These are phyloP conservation scores for Spatula versicolor DNA, from an alignment of 2,797 vertebrate genomes.

Conservation along the genomic window DNA sequence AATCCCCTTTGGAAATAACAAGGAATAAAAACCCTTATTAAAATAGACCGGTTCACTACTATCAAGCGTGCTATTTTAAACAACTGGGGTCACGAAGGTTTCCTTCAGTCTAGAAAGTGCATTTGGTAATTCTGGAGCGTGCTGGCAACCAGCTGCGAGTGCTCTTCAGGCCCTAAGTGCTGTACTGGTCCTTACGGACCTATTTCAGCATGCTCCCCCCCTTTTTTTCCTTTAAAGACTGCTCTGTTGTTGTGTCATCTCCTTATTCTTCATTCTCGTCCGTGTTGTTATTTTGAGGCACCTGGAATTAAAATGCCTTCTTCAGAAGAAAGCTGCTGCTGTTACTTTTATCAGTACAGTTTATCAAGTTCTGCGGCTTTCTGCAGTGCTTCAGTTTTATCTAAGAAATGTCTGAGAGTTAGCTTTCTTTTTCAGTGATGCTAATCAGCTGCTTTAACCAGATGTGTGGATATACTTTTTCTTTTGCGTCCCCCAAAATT, in stretches of 20 bases:
- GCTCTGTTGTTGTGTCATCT: neutral
- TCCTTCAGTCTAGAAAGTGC: neutral
- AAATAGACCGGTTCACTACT: too few relatives aligned
- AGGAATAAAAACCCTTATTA: neutral
- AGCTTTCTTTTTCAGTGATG: neutral
- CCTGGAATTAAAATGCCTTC: neutral
- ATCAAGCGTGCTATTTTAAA: neutral
- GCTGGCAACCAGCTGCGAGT: neutral
- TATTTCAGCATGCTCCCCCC: neutral
- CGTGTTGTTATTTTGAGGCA: neutral
- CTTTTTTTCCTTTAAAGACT: neutral
- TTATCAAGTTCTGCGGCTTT: neutral
- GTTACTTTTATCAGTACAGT: fast-evolving
- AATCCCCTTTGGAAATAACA: neutral
- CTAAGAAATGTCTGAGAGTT: neutral
- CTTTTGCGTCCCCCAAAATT: neutral
- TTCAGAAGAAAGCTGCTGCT: neutral
- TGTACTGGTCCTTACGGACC: neutral
- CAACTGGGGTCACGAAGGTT: neutral
- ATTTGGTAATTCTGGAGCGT: neutral
- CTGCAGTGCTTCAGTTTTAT: neutral
- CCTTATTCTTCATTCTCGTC: neutral
- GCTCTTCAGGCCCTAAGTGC: neutral
- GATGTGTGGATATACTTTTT: neutral
- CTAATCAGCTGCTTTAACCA: neutral